A percentile compares a stretch with the other conserved stretches of the same genome.
phyloP scores from a whole-genome alignment of 2,113 vertebrate genomes.

The Sander lucioperca region DNA sequence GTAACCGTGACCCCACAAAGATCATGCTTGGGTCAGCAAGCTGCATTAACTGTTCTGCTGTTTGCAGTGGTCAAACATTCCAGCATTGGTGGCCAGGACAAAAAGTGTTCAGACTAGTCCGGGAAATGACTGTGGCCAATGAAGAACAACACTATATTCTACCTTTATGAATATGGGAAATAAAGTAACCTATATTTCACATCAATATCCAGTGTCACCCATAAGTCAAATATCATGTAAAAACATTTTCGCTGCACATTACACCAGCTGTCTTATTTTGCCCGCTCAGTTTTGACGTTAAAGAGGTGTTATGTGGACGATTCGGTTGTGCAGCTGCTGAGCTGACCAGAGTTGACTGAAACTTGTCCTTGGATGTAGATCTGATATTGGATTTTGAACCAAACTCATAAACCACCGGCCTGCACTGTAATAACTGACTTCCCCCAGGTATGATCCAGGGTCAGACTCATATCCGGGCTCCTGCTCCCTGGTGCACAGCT shows the following conservation, averaged over 20 bases:
- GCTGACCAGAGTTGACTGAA: constrained; percentile 62
- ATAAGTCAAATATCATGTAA: constrained; percentile 64
- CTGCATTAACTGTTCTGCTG: constrained; percentile 43
- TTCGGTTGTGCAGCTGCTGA: constrained; percentile 71
- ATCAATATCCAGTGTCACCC: constrained; percentile 55
- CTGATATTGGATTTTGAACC: constrained; percentile 79
- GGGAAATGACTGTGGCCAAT: constrained; percentile 57
- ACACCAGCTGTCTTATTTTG: constrained; percentile 65
- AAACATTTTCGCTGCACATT: constrained; percentile 61
- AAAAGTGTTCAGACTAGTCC: constrained; percentile 40
- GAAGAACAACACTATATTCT: constrained; percentile 52
- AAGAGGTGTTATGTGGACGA: constrained; percentile 76
- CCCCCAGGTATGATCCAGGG: constrained; percentile 73
- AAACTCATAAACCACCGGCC: constrained; percentile 72
- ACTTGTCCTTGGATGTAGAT: constrained; percentile 73
- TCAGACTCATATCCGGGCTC: constrained; percentile 83
- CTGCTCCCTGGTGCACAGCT: constrained; percentile 67
- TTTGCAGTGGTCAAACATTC: constrained; percentile 69
- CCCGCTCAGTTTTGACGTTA: constrained; percentile 69
- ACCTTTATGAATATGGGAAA: constrained; percentile 60
- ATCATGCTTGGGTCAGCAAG: constrained; percentile 51
- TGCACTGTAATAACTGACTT: constrained; percentile 77
- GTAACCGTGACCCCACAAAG: constrained; percentile 30
- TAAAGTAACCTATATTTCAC: constrained; percentile 54
- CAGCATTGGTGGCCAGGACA: constrained; percentile 20